Conservation (phyloP, 2,113 vertebrate species). For the Holacanthus passer region DNA sequence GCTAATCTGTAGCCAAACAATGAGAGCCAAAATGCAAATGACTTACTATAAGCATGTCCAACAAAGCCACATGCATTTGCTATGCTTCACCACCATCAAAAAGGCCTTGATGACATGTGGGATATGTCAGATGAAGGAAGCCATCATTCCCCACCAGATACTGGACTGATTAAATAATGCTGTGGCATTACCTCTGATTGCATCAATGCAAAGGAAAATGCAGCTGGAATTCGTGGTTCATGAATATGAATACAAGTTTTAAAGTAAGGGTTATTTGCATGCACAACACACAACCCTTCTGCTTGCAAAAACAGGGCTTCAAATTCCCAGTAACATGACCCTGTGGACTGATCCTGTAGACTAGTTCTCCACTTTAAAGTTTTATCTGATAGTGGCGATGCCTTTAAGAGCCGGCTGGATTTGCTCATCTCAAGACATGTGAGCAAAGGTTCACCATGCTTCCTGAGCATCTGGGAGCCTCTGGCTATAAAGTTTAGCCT, state of each 20-base stretch:
- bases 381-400: slow-evolving; percentile 4
- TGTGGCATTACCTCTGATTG: slow-evolving; percentile 21
- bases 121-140: slow-evolving; percentile 47
- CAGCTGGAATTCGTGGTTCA: background rate
- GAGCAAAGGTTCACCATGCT: slow-evolving; percentile 31
- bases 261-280: background rate
- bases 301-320: background rate
- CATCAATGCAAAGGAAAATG: slow-evolving; percentile 13
- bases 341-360: background rate
- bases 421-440: slow-evolving; percentile 23
- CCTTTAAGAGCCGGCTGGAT: slow-evolving; percentile 27
- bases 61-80: slow-evolving; percentile 69
- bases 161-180: slow-evolving; percentile 18
- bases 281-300: background rate
- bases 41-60: slow-evolving; percentile 63
- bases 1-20: slow-evolving; percentile 42
- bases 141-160: slow-evolving; percentile 6
- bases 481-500: slow-evolving; percentile 46
- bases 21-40: slow-evolving; percentile 73
- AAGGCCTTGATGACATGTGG: slow-evolving; percentile 54
- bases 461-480: slow-evolving; percentile 45
- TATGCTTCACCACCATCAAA: slow-evolving; percentile 46
- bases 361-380: background rate
- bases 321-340: background rate
- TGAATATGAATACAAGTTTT: slow-evolving; percentile 8